Percentiles rank a stretch among this genome's conserved stretches.
phyloP scores from a whole-genome alignment of 2,888 invertebrate species.

The Leptopilina drosophilae region DNA sequence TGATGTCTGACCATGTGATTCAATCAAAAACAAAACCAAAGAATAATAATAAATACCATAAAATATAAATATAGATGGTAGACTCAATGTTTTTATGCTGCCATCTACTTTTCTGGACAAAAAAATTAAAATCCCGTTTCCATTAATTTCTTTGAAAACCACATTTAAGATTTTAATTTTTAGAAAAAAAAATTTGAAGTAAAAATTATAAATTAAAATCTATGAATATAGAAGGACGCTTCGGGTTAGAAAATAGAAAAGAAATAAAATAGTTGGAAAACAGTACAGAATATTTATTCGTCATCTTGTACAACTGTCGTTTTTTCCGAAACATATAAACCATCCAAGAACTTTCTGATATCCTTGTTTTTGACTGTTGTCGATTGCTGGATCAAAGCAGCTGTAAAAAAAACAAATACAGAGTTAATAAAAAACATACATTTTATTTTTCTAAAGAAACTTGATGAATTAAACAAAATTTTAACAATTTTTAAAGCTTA shows the following conservation, averaged over 20 bases:
- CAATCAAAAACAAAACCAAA: no score
- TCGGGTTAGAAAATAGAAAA: conserved; percentile 7
- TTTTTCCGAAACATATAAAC: conserved; percentile 99
- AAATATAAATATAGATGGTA: no score
- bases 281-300: conserved; percentile 76
- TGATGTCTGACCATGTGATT: no score
- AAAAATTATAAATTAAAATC: no score
- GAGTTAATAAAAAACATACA: conserved; percentile 17
- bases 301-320: conserved; percentile 92
- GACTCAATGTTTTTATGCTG: no score
- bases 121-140: no score
- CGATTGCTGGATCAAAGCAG: conserved; percentile 99
- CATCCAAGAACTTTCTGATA: conserved; percentile 99
- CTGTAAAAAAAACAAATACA: conserved; percentile 77
- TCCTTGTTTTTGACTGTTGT: conserved; percentile 99
- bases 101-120: no score
- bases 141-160: no score
- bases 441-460: neutral
- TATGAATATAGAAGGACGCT: no score
- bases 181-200: no score
- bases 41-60: no score
- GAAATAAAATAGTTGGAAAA: conserved; percentile 18
- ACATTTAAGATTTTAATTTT: no score
- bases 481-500: neutral
- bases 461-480: neutral